Evolutionary conservation across 2,888 invertebrate genomes (phyloP), one percentile per base, ranked within the genome.

Genomic region (Blastobasis lacticolella): DNA sequence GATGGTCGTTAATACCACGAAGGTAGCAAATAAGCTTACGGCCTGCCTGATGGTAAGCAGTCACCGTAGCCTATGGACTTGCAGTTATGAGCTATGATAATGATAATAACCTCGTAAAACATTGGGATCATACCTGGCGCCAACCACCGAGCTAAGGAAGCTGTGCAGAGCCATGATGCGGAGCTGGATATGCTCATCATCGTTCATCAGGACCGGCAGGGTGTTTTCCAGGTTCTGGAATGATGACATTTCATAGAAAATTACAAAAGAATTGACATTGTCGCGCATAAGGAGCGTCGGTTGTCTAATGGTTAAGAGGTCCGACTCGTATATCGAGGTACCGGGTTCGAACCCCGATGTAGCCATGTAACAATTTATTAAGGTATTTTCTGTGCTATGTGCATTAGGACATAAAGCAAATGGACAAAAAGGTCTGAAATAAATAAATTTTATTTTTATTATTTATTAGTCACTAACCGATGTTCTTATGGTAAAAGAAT

Each of bases 151-250:
- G 38, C 90, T 88, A 0, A 94, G 77, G 3, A 94, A 84, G 42
- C 92, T 79, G 47, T 91, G 92, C 2, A 93, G 78, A 0, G 94
- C 92, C 0, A 92, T 89, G 2, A 93, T 90, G 10, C 94, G 78
- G 38, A 94, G 85, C 65, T 94, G 93, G 37, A 93, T 80, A 52
- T 91, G 89, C 59, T 93, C 93, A 0, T 90, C 89, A 37, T 90
- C 89, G 48, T 94, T 92, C 7, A 90, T 90, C 5, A 94, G 86
- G 53, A 94, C 91, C 2, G 94, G 93, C 78, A 94, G 90, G 37
- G 80, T 75, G 0, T 77, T 70, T 59, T 82, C 78, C 38, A 93
- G 89, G 0, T 92, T 88, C 82, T 87, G 68, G 1, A 61, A 59
- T 6, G 7, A 46, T 23, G 23, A 23, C 23, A 23, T 3, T 23